Conservation (phyloP, 2,113 vertebrate genomes). For the Eupsittula cactorum region DNA sequence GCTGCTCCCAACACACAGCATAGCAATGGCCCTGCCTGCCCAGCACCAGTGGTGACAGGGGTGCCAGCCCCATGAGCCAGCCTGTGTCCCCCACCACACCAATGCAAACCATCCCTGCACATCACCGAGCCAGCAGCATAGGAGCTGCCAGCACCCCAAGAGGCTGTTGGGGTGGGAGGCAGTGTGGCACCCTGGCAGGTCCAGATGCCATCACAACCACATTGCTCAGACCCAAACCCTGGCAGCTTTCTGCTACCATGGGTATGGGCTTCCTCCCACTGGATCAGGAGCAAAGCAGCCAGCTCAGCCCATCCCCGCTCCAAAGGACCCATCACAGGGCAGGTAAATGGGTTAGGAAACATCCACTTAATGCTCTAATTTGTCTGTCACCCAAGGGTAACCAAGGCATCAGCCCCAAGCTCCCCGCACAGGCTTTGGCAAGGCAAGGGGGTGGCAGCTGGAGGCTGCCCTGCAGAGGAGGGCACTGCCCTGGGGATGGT, state of each 20-base stretch:
- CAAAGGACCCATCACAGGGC: neutral
- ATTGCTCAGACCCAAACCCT: neutral
- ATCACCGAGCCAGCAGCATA: neutral
- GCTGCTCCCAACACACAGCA: neutral
- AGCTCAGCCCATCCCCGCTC: neutral
- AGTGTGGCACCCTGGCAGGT: neutral
- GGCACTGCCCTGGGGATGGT: slow-evolving; percentile 50
- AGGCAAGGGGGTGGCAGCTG: neutral
- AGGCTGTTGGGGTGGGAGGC: neutral
- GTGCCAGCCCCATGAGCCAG: neutral
- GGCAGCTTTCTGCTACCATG: neutral
- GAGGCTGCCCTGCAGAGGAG: slow-evolving; percentile 34
- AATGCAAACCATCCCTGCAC: rapidly evolving
- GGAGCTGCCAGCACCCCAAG: neutral
- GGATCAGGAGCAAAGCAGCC: neutral
- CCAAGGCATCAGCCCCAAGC: neutral
- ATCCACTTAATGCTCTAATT: slow-evolving; percentile 24
- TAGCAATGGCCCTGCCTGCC: neutral
- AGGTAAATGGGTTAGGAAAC: neutral
- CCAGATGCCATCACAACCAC: neutral
- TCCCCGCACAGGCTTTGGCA: neutral
- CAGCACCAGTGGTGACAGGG: neutral
- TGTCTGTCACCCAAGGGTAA: neutral
- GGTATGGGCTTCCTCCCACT: neutral
- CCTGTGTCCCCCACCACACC: rapidly evolving